These are phyloP conservation scores for Nebria salina DNA, from an alignment of 2,888 invertebrate genomes.

Conservation along the genomic window DNA sequence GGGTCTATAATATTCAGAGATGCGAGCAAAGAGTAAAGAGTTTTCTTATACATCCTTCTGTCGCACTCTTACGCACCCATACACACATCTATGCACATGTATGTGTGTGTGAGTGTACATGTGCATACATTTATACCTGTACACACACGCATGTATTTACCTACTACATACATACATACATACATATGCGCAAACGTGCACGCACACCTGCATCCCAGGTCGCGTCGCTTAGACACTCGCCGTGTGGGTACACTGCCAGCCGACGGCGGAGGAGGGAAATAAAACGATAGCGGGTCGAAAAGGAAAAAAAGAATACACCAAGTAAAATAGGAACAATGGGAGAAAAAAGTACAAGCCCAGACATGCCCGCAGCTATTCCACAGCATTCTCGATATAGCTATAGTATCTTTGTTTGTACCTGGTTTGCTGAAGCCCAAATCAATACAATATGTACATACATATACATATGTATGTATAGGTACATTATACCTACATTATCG, in stretches of 20 bases:
- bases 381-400: slow-evolving; percentile 55
- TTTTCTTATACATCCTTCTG: background rate
- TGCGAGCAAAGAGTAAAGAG: background rate
- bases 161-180: slow-evolving; percentile 51
- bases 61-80: slow-evolving; percentile 9
- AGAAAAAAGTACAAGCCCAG: slow-evolving; percentile 60
- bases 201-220: slow-evolving; percentile 57
- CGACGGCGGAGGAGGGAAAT: slow-evolving; percentile 56
- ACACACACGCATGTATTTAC: slow-evolving; percentile 25
- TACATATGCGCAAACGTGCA: slow-evolving; percentile 21
- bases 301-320: slow-evolving; percentile 52
- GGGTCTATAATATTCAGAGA: background rate
- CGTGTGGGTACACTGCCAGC: slow-evolving; percentile 50
- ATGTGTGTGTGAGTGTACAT: slow-evolving; percentile 50
- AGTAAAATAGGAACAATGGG: slow-evolving; percentile 60
- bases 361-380: slow-evolving; percentile 57
- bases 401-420: slow-evolving; percentile 49
- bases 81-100: background rate
- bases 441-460: slow-evolving; percentile 19
- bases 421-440: slow-evolving; percentile 28
- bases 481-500: background rate
- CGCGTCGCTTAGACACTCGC: slow-evolving; percentile 51
- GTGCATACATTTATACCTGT: slow-evolving; percentile 51
- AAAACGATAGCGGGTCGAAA: slow-evolving; percentile 56
- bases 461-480: slow-evolving; percentile 21